phyloP scores from a whole-genome alignment of 2,113 vertebrate genomes.

The Bos indicus region DNA sequence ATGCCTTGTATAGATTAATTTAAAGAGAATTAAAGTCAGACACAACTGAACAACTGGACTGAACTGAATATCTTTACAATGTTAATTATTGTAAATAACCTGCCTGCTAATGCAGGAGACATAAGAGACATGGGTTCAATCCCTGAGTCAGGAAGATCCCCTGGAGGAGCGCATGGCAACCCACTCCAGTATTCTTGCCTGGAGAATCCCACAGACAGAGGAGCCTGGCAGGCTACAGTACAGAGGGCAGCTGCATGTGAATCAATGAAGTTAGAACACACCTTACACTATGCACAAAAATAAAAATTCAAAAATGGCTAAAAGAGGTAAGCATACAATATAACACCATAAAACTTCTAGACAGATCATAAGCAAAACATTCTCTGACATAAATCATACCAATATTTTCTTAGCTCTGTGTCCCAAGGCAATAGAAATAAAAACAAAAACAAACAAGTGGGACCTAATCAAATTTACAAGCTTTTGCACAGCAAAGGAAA shows the following conservation, averaged over 20 bases:
- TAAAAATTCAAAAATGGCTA: background rate
- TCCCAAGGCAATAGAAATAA: background rate
- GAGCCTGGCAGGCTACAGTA: background rate
- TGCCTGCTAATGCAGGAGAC: background rate
- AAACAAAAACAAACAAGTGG: background rate
- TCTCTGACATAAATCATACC: background rate
- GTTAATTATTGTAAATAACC: background rate
- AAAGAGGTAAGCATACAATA: background rate
- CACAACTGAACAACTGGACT: background rate
- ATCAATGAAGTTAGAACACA: background rate
- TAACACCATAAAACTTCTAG: background rate
- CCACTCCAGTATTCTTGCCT: background rate
- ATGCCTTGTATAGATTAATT: background rate
- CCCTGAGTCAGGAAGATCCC: background rate
- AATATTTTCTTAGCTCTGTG: background rate
- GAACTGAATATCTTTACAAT: background rate
- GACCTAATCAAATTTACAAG: background rate
- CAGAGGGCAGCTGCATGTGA: background rate
- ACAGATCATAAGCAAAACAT: background rate
- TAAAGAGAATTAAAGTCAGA: background rate
- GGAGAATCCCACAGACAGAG: background rate
- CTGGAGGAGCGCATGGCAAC: background rate
- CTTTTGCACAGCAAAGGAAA: background rate
- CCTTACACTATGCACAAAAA: background rate
- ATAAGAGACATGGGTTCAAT: background rate